Conservation (phyloP, 2,888 invertebrate genomes). For the Herminia tarsipennalis region DNA sequence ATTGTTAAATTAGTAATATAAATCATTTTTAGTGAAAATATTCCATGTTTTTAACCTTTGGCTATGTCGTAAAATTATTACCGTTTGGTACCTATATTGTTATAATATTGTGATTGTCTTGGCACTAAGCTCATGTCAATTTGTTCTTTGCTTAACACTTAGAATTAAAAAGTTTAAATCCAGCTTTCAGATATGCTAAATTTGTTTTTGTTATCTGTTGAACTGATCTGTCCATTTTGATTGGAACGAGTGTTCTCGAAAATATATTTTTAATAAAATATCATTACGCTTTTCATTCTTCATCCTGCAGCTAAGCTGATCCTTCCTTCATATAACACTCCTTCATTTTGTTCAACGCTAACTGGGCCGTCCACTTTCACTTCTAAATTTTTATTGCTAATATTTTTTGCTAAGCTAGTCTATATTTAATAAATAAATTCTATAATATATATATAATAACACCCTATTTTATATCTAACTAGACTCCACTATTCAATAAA, state of each 20-base stretch:
- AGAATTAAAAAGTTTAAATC: constrained; percentile 70
- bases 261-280: constrained; percentile 81
- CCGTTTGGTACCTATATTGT: constrained; percentile 46
- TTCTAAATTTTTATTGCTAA: constrained; percentile 28
- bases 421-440: constrained; percentile 11
- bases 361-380: constrained; percentile 27
- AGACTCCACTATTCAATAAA: constrained; percentile 19
- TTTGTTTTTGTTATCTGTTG: constrained; percentile 65
- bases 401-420: constrained; percentile 37
- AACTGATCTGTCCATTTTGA: constrained; percentile 79
- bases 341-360: constrained; percentile 31
- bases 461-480: constrained; percentile 17
- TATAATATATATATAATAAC: constrained; percentile 17
- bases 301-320: constrained; percentile 67
- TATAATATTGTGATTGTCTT: constrained; percentile 52
- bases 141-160: constrained; percentile 47
- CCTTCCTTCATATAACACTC: constrained; percentile 48
- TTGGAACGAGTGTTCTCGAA: constrained; percentile 74
- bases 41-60: constrained; percentile 51
- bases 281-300: constrained; percentile 80
- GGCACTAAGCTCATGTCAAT: constrained; percentile 69
- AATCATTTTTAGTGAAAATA: constrained; percentile 50
- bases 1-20: constrained; percentile 54
- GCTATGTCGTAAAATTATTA: constrained; percentile 43
- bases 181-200: constrained; percentile 69